Conservation (phyloP, 2,888 invertebrate genomes). For the Meiosimyza decipiens region DNA sequence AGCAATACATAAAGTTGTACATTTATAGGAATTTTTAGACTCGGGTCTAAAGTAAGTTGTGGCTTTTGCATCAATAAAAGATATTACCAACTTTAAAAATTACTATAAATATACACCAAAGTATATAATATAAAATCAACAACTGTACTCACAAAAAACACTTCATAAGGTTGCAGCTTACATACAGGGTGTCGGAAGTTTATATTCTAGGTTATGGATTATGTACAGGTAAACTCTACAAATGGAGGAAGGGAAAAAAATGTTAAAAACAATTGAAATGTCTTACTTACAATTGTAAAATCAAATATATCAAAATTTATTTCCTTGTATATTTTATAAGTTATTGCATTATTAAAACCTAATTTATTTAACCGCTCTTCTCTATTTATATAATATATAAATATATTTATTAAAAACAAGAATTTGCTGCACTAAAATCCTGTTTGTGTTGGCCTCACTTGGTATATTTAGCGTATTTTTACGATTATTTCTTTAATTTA, state of each 20-base stretch:
- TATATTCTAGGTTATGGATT: no score
- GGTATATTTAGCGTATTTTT: neutral
- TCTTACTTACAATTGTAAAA: neutral
- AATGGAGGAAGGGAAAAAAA: neutral
- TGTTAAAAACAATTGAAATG: constrained; percentile 25
- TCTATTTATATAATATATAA: neutral
- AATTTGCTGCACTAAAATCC: constrained; percentile 8
- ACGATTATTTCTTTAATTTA: neutral
- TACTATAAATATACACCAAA: no score
- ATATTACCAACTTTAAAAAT: no score
- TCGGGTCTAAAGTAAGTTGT: no score
- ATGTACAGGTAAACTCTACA: no score
- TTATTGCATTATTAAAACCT: neutral
- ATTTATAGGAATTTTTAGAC: no score
- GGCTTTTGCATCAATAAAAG: no score
- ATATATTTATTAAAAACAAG: neutral
- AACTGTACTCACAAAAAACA: constrained; percentile 4
- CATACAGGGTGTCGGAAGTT: neutral
- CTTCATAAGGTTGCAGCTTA: neutral
- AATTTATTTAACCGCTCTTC: neutral
- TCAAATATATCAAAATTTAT: constrained; percentile 1
- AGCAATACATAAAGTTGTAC: no score
- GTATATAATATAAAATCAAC: neutral
- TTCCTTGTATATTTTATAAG: neutral
- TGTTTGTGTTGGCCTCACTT: constrained; percentile 6